Evolutionary conservation across 2,113 vertebrate genomes (phyloP).

Genomic region (Centropus bengalensis): DNA sequence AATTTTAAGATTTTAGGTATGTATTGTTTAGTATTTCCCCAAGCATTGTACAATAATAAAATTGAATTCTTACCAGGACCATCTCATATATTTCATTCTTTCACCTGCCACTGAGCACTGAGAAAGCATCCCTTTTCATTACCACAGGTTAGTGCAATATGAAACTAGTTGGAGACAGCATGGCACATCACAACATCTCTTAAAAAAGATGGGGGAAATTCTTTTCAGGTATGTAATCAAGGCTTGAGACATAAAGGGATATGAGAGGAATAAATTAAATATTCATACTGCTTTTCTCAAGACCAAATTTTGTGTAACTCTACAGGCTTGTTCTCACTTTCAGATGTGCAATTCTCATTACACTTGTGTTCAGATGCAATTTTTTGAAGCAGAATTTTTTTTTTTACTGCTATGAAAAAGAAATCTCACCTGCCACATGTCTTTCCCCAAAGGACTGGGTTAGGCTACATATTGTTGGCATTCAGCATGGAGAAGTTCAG

Average conservation of each 20-base stretch:
- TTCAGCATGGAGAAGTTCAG: background rate
- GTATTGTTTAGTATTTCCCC: background rate
- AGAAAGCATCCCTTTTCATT: background rate
- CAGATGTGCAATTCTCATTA: background rate
- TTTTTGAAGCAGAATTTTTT: background rate
- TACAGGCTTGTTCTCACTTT: background rate
- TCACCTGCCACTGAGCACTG: background rate
- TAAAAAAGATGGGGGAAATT: background rate
- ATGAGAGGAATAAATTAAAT: conserved; percentile 35
- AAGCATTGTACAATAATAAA: background rate
- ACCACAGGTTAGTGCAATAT: background rate
- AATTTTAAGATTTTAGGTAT: background rate
- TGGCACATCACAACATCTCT: background rate
- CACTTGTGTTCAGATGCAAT: conserved; percentile 5
- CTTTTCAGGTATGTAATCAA: background rate
- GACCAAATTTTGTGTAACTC: background rate
- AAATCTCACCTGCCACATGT: background rate
- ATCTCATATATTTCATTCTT: background rate
- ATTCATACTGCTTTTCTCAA: conserved; percentile 26
- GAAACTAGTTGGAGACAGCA: background rate
- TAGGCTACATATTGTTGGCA: conserved; percentile 3
- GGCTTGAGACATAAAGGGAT: background rate
- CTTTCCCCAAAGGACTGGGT: background rate
- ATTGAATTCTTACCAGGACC: background rate
- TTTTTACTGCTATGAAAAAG: background rate